Percentiles rank a stretch among this genome's conserved stretches.
Conservation (phyloP, 2,113 vertebrate genomes). For the Pao palembangensis region DNA sequence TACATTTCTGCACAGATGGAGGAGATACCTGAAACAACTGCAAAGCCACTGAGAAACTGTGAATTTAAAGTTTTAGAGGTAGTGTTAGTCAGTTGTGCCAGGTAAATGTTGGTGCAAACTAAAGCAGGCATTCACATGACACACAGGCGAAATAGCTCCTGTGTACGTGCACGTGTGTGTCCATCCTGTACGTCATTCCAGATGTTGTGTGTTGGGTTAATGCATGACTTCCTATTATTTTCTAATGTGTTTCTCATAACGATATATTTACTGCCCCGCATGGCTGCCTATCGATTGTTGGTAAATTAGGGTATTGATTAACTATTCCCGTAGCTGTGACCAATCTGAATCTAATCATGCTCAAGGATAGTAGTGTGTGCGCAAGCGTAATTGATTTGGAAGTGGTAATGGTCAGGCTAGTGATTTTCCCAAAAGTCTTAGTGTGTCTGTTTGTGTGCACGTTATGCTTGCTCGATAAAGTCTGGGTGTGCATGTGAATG, state of each 20-base stretch:
- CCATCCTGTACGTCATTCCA: background rate
- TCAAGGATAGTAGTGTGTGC: constrained; percentile 42
- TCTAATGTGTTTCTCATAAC: constrained; percentile 54
- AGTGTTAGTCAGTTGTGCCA: too few relatives aligned
- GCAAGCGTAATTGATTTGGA: constrained; percentile 56
- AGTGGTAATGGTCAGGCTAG: constrained; percentile 20
- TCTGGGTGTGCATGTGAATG: background rate
- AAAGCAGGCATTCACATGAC: too few relatives aligned
- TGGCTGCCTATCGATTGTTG: constrained; percentile 53
- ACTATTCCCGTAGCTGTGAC: constrained; percentile 52
- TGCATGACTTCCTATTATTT: constrained; percentile 31
- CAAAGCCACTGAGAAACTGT: background rate
- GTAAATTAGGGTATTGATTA: constrained; percentile 72
- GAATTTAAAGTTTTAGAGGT: background rate
- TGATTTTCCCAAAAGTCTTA: background rate
- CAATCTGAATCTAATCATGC: constrained; percentile 63
- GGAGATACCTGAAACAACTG: background rate
- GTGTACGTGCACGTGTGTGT: background rate
- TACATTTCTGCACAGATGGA: constrained; percentile 19
- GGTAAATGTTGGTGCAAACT: too few relatives aligned
- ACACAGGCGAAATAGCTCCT: background rate
- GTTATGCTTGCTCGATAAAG: background rate
- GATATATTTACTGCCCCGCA: constrained; percentile 55
- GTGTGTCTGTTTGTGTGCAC: background rate
- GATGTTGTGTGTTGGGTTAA: constrained; percentile 2